Evolutionary conservation across 2,888 invertebrate species (phyloP).

Genomic region (Dorcus hopei): DNA sequence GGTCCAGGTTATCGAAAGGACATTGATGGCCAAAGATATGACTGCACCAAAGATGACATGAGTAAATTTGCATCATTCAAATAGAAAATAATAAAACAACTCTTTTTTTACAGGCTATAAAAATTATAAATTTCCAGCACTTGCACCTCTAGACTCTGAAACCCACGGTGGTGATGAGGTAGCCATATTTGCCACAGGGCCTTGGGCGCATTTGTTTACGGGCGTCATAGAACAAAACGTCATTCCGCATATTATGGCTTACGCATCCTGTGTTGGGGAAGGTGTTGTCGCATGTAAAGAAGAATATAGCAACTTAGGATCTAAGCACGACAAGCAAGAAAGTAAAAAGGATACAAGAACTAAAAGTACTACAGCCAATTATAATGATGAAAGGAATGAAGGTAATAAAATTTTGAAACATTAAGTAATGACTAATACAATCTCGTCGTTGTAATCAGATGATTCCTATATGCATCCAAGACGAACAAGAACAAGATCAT

Average conservation of each 20-base stretch:
- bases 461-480: too few relatives aligned
- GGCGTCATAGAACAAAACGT: slow-evolving; percentile 77
- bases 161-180: slow-evolving; percentile 77
- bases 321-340: too few relatives aligned
- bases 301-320: not conserved
- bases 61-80: slow-evolving; percentile 33
- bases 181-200: slow-evolving; percentile 71
- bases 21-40: slow-evolving; percentile 47
- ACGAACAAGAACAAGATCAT: too few relatives aligned
- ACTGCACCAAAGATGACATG: slow-evolving; percentile 53
- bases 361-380: too few relatives aligned
- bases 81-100: slow-evolving; percentile 11
- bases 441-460: too few relatives aligned
- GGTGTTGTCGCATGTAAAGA: slow-evolving; percentile 48
- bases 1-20: slow-evolving; percentile 60
- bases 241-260: slow-evolving; percentile 73
- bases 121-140: slow-evolving; percentile 58
- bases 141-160: slow-evolving; percentile 61
- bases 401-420: too few relatives aligned
- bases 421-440: too few relatives aligned
- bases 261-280: slow-evolving; percentile 69
- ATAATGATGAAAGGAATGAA: too few relatives aligned
- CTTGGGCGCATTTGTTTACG: slow-evolving; percentile 76
- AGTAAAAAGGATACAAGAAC: too few relatives aligned
- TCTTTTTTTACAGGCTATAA: slow-evolving; percentile 42